Conservation (phyloP, 2,888 invertebrate species). For the Vannuccia rotundouncinata region DNA sequence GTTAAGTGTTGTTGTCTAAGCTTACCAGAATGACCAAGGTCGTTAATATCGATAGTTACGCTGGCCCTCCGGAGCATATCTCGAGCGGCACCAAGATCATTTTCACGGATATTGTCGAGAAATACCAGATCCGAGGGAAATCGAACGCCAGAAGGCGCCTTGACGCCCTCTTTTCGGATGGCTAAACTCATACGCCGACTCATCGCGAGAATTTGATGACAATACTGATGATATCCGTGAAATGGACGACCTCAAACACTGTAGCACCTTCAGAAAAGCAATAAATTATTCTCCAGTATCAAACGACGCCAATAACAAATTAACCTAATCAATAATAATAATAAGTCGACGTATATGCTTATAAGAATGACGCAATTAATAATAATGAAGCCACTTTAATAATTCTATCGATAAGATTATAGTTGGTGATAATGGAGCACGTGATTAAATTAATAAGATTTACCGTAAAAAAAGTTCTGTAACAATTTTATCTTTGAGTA, state of each 20-base stretch:
- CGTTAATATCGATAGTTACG: constrained; percentile 52
- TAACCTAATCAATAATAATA: not conserved
- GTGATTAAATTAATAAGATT: not conserved
- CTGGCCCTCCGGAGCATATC: constrained; percentile 53
- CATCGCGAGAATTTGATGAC: constrained; percentile 43
- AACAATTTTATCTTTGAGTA: not conserved
- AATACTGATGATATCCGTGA: too few relatives aligned
- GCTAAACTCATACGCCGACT: constrained; percentile 51
- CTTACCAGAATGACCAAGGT: constrained; percentile 49
- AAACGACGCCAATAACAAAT: too few relatives aligned
- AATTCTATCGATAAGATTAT: too few relatives aligned
- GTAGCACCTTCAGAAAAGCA: too few relatives aligned
- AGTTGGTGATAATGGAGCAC: not conserved
- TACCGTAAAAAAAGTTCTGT: not conserved
- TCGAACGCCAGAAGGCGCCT: constrained; percentile 47
- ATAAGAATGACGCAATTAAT: not conserved
- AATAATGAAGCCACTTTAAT: not conserved
- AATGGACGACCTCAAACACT: too few relatives aligned
- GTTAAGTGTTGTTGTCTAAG: too few relatives aligned
- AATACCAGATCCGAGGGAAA: constrained; percentile 55
- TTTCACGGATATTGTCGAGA: constrained; percentile 53
- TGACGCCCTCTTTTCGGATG: constrained; percentile 49
- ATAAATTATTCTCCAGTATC: too few relatives aligned
- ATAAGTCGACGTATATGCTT: not conserved
- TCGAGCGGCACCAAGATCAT: constrained; percentile 49